Evolutionary conservation across 2,888 invertebrate genomes (phyloP), one percentile per base, ranked within the genome.

Genomic region (Cryptocephalus moraei): DNA sequence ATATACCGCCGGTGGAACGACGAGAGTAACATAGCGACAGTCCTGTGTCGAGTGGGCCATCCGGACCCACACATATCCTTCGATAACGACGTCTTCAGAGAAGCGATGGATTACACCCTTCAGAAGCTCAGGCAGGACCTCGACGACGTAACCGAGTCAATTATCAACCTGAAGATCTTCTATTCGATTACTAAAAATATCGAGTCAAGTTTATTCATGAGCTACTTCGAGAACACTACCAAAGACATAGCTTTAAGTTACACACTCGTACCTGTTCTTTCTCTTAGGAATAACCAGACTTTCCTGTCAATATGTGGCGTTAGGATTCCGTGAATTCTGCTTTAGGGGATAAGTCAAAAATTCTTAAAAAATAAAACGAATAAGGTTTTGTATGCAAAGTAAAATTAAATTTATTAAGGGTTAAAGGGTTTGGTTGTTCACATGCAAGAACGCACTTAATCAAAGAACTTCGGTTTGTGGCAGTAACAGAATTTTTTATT

Each of bases 1-100:
- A 84, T 91, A 57, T 82, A 86, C 44, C 78, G 90, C 56, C 79
- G 91, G 50, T 91, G 90, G 87, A 91, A 90, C 70, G 89, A 89
- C 63, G 91, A 91, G 65, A 89, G 88, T 66, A 87, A 87, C 52
- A 85, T 90, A 49, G 85, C 89, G 1, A 87, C 89, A 2, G 83
- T 90, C 59, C 87, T 91, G 11, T 90, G 90, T 66, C 85, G 87
- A 63, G 80, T 90, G 33, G 73, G 72, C 54, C 62, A 73, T 44
- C 67, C 70, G 33, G 54, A 56, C 22, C 39, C 38, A 4, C 44
- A 48, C 4, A 39, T 12, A 1, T 22, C 33, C n/a, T 52, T 58
- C 11, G 72, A 73, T 51, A 66, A 67, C 44, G 68, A 69, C 49
- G 73, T 78, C 56, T 66, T 80, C 49, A 69, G 70, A 41, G 79